These are phyloP conservation scores for Turnix velox DNA, from an alignment of 2,113 vertebrate genomes.

Conservation along the genomic window DNA sequence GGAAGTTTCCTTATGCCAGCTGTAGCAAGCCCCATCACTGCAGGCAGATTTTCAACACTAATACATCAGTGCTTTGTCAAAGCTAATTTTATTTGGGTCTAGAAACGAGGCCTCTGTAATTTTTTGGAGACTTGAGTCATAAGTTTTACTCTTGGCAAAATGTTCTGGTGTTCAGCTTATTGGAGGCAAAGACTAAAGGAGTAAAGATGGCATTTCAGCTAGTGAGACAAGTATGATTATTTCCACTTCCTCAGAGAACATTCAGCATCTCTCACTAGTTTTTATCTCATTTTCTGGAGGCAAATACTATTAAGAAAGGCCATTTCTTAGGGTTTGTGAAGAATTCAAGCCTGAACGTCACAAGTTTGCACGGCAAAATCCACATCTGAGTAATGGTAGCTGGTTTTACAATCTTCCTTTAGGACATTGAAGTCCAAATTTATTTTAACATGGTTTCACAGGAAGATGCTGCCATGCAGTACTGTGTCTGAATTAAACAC, in stretches of 20 bases:
- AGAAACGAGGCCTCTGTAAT: neutral
- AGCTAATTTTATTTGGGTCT: neutral
- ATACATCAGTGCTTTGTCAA: neutral
- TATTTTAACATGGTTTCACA: neutral
- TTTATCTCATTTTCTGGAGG: neutral
- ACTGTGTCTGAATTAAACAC: neutral
- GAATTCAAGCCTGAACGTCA: neutral
- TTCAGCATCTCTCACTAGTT: neutral
- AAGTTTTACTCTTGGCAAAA: neutral
- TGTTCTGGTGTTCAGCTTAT: neutral
- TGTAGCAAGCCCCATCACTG: neutral
- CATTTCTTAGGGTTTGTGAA: neutral
- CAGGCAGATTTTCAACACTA: neutral
- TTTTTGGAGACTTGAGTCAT: neutral
- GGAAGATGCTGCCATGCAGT: neutral
- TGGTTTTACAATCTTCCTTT: neutral
- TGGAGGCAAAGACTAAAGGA: conserved; percentile 14
- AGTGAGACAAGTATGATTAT: neutral
- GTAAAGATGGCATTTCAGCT: neutral
- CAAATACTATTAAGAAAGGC: neutral
- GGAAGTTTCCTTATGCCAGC: neutral
- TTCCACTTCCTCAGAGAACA: neutral
- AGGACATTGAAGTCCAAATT: neutral
- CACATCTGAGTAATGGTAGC: neutral
- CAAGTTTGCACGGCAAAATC: neutral